These are phyloP conservation scores for Acridotheres tristis DNA, from an alignment of 2,797 vertebrate genomes.

Conservation along the genomic window DNA sequence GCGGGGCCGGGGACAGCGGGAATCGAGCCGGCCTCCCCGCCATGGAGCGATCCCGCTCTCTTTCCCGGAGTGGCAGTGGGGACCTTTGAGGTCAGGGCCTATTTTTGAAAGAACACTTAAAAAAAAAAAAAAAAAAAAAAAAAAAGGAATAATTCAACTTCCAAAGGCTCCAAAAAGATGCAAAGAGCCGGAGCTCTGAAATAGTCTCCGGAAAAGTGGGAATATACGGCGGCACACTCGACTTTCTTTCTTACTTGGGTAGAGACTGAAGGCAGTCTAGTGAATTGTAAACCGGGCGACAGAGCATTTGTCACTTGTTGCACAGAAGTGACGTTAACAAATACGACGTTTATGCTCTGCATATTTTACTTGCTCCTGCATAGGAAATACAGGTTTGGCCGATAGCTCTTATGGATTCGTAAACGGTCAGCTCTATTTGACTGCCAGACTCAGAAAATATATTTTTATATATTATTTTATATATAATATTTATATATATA, in stretches of 20 bases:
- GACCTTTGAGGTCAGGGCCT: not conserved
- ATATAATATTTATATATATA: no score
- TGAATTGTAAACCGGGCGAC: fast-evolving
- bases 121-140: fast-evolving
- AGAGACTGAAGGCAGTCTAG: not conserved
- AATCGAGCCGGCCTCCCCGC: not conserved
- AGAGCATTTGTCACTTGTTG: not conserved
- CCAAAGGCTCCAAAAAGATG: not conserved
- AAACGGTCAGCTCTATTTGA: not conserved
- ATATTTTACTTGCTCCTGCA: not conserved
- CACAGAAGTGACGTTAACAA: not conserved
- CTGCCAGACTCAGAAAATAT: not conserved
- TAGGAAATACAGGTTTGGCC: not conserved
- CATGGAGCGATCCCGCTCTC: not conserved
- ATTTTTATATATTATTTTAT: no score
- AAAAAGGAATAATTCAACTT: not conserved
- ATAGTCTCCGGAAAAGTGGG: not conserved
- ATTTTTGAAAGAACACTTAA: not conserved
- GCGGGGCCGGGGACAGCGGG: not conserved
- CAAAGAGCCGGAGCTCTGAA: not conserved
- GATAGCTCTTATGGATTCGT: not conserved
- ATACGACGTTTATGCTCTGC: not conserved
- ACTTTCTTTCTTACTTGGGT: not conserved
- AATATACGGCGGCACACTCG: fast-evolving
- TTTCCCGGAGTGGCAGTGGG: not conserved